Evolutionary conservation across 2,113 vertebrate species (phyloP).

Genomic region (Genyomyrus donnyi): DNA sequence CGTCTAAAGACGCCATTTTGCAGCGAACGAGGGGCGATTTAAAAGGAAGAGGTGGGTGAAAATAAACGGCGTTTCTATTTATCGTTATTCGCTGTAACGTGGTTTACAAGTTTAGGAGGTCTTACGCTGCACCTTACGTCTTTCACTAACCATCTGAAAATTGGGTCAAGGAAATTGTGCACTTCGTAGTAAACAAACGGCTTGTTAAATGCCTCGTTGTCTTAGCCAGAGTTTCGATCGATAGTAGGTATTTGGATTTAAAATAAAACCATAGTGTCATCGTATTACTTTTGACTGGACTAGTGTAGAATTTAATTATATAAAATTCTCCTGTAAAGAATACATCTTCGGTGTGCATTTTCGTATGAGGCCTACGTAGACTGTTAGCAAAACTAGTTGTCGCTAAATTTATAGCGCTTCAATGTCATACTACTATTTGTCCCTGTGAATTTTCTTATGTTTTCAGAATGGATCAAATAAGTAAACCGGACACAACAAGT

Average conservation of each 20-base stretch:
- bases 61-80: neutral
- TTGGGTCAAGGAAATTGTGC: neutral
- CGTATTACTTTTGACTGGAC: neutral
- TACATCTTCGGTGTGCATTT: neutral
- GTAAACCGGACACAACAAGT: neutral
- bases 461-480: neutral
- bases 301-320: neutral
- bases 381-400: neutral
- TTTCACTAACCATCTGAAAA: neutral
- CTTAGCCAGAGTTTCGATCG: neutral
- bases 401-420: neutral
- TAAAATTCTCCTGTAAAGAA: neutral
- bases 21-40: neutral
- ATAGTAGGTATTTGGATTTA: neutral
- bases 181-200: neutral
- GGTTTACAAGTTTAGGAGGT: neutral
- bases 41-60: constrained; percentile 15
- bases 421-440: neutral
- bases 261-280: neutral
- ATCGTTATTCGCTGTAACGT: neutral
- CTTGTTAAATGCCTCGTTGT: neutral
- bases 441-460: neutral
- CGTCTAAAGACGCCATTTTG: constrained; percentile 17
- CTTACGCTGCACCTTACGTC: neutral
- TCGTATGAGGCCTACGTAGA: neutral